Evolutionary conservation across 1,140 invertebrate species (phyloP).

Genomic region (Heliconius hewitsoni): DNA sequence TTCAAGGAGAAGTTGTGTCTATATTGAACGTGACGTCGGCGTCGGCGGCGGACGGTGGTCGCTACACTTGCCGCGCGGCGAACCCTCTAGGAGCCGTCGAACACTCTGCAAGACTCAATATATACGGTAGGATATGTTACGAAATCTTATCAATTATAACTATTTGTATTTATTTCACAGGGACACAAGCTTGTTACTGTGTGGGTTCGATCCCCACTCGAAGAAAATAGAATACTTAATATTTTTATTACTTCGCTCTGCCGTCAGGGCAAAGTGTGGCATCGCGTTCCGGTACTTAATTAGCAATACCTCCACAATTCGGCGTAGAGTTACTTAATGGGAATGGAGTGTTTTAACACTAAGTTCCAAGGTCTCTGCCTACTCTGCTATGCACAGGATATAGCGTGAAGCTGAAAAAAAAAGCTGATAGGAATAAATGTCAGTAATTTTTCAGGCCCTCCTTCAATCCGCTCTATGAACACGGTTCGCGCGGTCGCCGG

Average conservation of each 20-base stretch:
- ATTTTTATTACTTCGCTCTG: too few species aligned
- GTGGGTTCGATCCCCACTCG: too few species aligned
- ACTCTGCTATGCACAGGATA: too few species aligned
- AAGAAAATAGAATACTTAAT: too few species aligned
- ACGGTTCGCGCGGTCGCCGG: constrained; percentile 92
- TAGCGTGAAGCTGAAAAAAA: background rate
- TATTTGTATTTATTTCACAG: background rate
- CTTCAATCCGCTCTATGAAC: constrained; percentile 88
- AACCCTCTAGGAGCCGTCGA: constrained; percentile 87
- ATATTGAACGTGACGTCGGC: constrained; percentile 83
- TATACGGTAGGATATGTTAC: constrained; percentile 86
- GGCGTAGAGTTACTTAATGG: too few species aligned
- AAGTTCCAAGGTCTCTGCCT: too few species aligned
- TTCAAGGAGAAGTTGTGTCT: constrained; percentile 60
- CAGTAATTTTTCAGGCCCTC: constrained; percentile 84
- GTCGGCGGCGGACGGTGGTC: constrained; percentile 88
- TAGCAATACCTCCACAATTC: too few species aligned
- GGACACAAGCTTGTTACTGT: too few species aligned
- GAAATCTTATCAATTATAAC: background rate
- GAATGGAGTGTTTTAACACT: too few species aligned
- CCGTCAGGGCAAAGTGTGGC: too few species aligned
- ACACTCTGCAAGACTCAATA: constrained; percentile 89
- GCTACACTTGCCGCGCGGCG: constrained; percentile 89
- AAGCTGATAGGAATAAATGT: background rate
- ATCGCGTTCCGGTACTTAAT: too few species aligned